Base-by-base conservation (phyloP, 2,888 invertebrate species). In the Cylindroiulus punctatus region DNA sequence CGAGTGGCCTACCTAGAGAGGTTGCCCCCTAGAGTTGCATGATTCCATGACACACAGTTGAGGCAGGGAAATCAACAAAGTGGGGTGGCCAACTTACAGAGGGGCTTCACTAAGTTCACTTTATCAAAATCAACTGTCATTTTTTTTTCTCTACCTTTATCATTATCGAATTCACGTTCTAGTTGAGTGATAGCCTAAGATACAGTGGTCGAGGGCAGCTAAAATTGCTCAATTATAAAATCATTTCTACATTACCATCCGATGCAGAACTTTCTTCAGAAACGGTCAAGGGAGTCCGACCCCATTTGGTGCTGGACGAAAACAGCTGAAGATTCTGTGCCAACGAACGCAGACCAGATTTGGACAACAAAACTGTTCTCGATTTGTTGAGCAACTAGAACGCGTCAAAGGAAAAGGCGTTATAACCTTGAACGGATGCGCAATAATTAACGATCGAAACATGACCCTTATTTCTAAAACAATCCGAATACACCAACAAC, bases 231-330 rank as follows among this genome's bases (percentile, higher is more conserved):
- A n/a, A n/a, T n/a, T n/a, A n/a, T n/a, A n/a, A n/a, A n/a, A n/a
- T n/a, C n/a, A n/a, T n/a, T n/a, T n/a, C n/a, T n/a, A 40, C 30
- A 36, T 36, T 84, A 81, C 86, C 40, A 32, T 44, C 86, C 22
- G 42, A 36, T 52, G 76, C 17, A 30, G 65, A 42, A 12, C 10
- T 42, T 8, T 86, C 86, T 22, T 86, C 86, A 40, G 52, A 30
- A 26, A 30, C 8, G 7, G 26, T 12, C 26, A 26, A 32, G 14
- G 81, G 19, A 14, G 17, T 81, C 42, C 40, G 14, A 22, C 81
- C 65, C 57, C 86, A 83, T 86, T 87, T 87, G 22, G 81, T 57
- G 30, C 85, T 52, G n/a, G 87, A 87, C 4, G 87, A 87, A 85
- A 86, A 85, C n/a, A 57, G 30, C 36, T 84, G 81, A n/a, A 84